These are phyloP conservation scores for Chesias legatella DNA, from an alignment of 2,888 invertebrate genomes.

Conservation along the genomic window DNA sequence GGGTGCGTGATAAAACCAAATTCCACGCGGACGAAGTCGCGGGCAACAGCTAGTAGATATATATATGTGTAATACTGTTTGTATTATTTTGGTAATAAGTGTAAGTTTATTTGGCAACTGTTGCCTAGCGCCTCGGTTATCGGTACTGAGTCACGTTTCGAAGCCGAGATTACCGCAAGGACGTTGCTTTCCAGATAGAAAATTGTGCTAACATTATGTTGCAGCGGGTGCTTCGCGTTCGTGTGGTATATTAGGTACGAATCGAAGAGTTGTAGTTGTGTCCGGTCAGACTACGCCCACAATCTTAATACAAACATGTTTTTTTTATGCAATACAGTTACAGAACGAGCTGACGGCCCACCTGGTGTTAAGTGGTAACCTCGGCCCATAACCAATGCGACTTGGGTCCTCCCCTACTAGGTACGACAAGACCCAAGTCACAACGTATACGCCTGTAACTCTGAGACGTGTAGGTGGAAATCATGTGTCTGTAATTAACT, in stretches of 20 bases:
- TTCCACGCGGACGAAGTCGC: no score
- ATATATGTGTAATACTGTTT: constrained; percentile 42
- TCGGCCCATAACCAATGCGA: no score
- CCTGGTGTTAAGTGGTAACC: no score
- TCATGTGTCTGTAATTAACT: no score
- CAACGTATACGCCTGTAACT: no score
- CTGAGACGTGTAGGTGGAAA: no score
- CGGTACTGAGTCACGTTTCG: constrained; percentile 60
- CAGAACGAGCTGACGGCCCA: no score
- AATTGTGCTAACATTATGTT: constrained; percentile 41
- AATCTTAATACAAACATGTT: constrained; percentile 56
- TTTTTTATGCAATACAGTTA: no score
- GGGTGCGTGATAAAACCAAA: no score
- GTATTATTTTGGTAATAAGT: constrained; percentile 54
- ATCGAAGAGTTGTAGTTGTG: constrained; percentile 5
- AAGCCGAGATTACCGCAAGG: constrained; percentile 63
- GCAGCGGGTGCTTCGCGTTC: constrained; percentile 22
- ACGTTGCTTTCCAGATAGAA: constrained; percentile 59
- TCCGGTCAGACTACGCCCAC: constrained; percentile 44
- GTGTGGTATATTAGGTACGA: constrained; percentile 13
- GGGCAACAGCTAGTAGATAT: no score
- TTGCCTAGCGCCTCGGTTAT: constrained; percentile 55
- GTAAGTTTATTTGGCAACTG: constrained; percentile 58
- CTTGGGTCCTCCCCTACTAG: no score
- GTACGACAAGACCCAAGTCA: no score